Evolutionary conservation across 2,797 vertebrate genomes (phyloP).

Genomic region (Zalophus californianus): DNA sequence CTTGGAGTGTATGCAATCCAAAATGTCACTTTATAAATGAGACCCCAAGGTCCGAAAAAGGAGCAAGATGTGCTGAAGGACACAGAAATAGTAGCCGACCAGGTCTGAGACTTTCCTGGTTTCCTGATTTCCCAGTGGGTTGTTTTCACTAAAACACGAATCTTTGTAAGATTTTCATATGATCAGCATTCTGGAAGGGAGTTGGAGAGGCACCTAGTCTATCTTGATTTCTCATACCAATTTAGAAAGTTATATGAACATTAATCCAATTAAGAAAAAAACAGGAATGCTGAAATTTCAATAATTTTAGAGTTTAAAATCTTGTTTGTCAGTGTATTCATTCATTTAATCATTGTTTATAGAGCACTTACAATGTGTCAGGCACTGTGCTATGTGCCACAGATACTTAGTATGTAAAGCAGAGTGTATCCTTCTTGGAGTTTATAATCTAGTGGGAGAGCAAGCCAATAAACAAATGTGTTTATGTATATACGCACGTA

Average conservation of each 20-base stretch:
- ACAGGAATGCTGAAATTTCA: slow-evolving; percentile 23
- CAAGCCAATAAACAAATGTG: neutral
- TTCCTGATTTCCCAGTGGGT: neutral
- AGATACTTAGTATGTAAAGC: neutral
- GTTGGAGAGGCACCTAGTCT: slow-evolving; percentile 8
- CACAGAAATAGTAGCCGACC: neutral
- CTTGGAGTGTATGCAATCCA: neutral
- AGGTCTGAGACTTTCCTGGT: neutral
- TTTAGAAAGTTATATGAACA: slow-evolving; percentile 20
- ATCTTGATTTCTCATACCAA: slow-evolving; percentile 34
- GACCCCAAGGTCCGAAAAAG: neutral
- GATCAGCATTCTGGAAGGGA: slow-evolving; percentile 20
- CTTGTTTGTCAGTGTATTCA: neutral
- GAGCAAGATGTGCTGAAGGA: neutral
- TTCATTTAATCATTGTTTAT: neutral
- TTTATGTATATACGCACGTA: neutral
- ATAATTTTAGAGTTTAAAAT: slow-evolving; percentile 27
- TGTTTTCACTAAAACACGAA: neutral
- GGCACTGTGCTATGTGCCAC: neutral
- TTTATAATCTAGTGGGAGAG: neutral
- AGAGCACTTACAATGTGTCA: neutral
- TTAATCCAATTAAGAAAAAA: slow-evolving; percentile 7
- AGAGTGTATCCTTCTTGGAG: neutral
- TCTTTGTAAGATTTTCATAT: slow-evolving; percentile 5
- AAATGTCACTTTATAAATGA: slow-evolving; percentile 45